A percentile compares a stretch with the other conserved stretches of the same genome.
Evolutionary conservation across 2,113 vertebrate species (phyloP).

Genomic region (Uria lomvia): DNA sequence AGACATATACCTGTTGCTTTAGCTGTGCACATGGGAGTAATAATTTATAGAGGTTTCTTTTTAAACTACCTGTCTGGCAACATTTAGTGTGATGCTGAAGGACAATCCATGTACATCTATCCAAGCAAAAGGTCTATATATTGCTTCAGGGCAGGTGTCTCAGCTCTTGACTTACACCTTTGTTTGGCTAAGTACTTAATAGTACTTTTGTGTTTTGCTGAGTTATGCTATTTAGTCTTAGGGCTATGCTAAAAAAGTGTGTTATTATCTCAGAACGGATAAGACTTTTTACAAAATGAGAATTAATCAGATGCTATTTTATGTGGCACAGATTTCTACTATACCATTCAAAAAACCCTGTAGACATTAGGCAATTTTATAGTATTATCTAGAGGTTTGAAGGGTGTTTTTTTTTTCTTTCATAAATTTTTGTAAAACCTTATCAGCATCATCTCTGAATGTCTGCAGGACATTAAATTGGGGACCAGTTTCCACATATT

Average conservation of each 20-base stretch:
- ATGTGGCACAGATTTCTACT: neutral
- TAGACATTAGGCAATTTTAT: neutral
- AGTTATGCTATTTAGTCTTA: neutral
- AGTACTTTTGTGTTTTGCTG: neutral
- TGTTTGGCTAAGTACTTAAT: neutral
- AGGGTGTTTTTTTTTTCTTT: neutral
- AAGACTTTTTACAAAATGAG: neutral
- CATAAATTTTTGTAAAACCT: neutral
- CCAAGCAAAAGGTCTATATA: neutral
- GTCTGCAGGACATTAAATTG: neutral
- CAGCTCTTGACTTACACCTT: neutral
- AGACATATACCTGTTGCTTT: neutral
- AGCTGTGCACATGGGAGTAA: neutral
- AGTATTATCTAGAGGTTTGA: neutral
- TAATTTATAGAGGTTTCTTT: neutral
- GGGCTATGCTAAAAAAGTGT: neutral
- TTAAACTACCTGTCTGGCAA: neutral
- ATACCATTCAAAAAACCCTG: rapidly evolving
- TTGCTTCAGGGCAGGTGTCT: neutral
- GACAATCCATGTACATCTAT: neutral
- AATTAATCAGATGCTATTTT: neutral
- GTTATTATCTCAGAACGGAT: neutral
- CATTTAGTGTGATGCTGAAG: neutral
- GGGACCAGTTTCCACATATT: neutral
- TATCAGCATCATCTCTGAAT: neutral